phyloP scores from a whole-genome alignment of 2,888 invertebrate species.

The Mayetiola destructor region DNA sequence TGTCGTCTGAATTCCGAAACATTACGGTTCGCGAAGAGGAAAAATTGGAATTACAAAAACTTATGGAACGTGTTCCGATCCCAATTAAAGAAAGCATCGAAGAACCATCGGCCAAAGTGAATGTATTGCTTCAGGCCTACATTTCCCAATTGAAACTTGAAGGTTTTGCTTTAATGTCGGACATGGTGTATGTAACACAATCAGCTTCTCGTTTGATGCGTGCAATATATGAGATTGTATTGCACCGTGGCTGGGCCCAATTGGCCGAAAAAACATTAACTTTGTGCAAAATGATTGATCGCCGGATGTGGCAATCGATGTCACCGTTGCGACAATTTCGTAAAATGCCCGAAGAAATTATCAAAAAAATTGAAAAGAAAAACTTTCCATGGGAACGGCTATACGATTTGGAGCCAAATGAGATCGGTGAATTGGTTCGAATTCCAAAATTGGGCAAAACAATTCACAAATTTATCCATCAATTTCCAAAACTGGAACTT shows the following conservation, averaged over 20 bases:
- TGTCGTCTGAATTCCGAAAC: constrained; percentile 91
- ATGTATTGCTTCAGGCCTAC: constrained; percentile 90
- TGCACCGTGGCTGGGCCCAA: constrained; percentile 91
- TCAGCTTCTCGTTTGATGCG: constrained; percentile 88
- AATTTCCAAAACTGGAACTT: constrained; percentile 90
- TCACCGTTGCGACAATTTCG: constrained; percentile 92
- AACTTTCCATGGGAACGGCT: constrained; percentile 87
- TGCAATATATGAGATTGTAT: constrained; percentile 94
- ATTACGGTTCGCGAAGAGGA: constrained; percentile 92
- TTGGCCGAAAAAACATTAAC: constrained; percentile 89
- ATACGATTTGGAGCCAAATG: constrained; percentile 92
- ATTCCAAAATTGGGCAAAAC: constrained; percentile 54
- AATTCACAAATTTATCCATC: constrained; percentile 75
- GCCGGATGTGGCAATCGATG: constrained; percentile 99
- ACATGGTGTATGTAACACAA: constrained; percentile 98
- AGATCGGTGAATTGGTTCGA: constrained; percentile 70
- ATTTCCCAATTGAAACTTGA: constrained; percentile 96
- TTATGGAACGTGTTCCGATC: constrained; percentile 85
- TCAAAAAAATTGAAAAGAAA: constrained; percentile 97
- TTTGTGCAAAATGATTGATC: constrained; percentile 97
- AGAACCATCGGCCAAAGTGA: constrained; percentile 88
- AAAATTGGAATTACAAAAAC: constrained; percentile 87
- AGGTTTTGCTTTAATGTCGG: constrained; percentile 96
- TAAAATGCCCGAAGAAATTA: constrained; percentile 93
- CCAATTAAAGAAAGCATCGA: constrained; percentile 98